phyloP scores from a whole-genome alignment of 2,113 vertebrate species.

The Percina caprodes region DNA sequence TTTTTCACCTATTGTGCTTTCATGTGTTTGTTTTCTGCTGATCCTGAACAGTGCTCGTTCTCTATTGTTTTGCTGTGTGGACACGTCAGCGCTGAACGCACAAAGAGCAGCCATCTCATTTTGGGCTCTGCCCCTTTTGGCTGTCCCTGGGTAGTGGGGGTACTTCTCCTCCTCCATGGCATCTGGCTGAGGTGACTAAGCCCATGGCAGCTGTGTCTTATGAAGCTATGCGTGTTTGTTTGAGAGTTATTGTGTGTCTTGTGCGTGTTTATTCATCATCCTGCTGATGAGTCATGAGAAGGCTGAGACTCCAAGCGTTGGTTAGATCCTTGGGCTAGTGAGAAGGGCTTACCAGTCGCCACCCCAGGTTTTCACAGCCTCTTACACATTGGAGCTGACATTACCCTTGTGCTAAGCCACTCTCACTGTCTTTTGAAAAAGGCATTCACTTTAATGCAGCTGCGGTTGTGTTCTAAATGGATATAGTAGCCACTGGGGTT shows the following conservation, averaged over 20 bases:
- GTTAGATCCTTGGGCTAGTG: slow-evolving; percentile 50
- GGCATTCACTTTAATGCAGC: slow-evolving; percentile 41
- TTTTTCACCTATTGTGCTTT: slow-evolving; percentile 29
- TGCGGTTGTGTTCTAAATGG: slow-evolving; percentile 43
- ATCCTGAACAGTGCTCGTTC: slow-evolving; percentile 28
- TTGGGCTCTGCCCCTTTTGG: slow-evolving; percentile 45
- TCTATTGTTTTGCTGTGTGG: slow-evolving; percentile 35
- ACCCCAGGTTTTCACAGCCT: slow-evolving; percentile 37
- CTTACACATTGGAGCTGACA: slow-evolving; percentile 50
- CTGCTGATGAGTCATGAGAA: slow-evolving; percentile 75
- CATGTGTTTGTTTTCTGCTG: slow-evolving; percentile 34
- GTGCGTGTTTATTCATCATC: slow-evolving; percentile 61
- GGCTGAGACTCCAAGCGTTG: slow-evolving; percentile 49
- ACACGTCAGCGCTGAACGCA: slow-evolving; percentile 42
- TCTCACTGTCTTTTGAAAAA: slow-evolving; percentile 55
- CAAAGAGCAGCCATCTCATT: slow-evolving; percentile 49
- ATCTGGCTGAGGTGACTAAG: slow-evolving; percentile 35
- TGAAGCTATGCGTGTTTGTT: slow-evolving; percentile 49
- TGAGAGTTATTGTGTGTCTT: slow-evolving; percentile 39
- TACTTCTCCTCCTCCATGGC: neutral
- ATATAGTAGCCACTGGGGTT: slow-evolving; percentile 52
- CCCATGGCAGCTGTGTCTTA: slow-evolving; percentile 37
- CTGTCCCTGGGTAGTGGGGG: neutral
- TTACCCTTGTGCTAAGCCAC: slow-evolving; percentile 51
- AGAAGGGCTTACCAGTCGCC: slow-evolving; percentile 47